Percentiles rank a stretch among this genome's conserved stretches.
Conservation (phyloP, 2,113 vertebrate genomes). For the Sceloporus undulatus region DNA sequence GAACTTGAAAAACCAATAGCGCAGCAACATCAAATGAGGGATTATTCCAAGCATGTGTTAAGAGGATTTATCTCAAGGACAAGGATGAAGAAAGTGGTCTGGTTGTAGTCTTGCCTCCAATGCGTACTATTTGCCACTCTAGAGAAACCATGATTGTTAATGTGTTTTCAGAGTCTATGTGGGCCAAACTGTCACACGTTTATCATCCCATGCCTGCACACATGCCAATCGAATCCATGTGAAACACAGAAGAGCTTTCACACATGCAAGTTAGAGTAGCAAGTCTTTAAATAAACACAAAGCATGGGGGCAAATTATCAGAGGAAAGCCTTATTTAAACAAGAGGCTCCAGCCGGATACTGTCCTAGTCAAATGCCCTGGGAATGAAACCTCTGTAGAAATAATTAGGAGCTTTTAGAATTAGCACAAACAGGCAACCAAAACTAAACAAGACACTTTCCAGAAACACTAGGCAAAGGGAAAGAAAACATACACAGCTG, state of each 20-base stretch:
- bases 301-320: neutral
- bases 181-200: neutral
- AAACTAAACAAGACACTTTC: neutral
- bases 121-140: neutral
- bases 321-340: neutral
- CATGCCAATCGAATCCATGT: constrained; percentile 16
- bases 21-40: neutral
- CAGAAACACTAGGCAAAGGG: neutral
- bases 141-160: neutral
- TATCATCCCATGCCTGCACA: neutral
- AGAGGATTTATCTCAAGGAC: neutral
- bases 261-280: constrained; percentile 38
- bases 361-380: neutral
- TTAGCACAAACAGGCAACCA: neutral
- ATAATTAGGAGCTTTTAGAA: neutral
- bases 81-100: neutral
- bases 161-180: neutral
- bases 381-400: neutral
- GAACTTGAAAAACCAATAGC: neutral
- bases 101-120: neutral
- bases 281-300: constrained; percentile 21
- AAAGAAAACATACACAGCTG: neutral
- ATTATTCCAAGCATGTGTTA: neutral
- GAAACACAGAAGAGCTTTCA: constrained; percentile 29
- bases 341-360: neutral